Percentiles rank a stretch among this genome's conserved stretches.
These are phyloP conservation scores for Esox niger DNA, from an alignment of 2,113 vertebrate species.

Conservation along the genomic window DNA sequence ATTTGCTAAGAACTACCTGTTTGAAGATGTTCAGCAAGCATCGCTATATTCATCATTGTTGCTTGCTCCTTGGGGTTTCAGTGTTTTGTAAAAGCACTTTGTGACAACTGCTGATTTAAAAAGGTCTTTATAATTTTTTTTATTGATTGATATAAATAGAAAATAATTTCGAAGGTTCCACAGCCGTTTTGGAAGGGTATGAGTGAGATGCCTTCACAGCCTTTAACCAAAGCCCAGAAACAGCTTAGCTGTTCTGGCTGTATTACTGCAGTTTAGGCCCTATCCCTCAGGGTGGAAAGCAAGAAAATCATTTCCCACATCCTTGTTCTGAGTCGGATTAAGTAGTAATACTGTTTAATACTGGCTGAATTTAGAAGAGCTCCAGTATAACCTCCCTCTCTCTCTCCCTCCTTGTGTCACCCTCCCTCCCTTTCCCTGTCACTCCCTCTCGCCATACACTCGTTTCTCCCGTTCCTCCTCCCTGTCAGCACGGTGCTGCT, in stretches of 20 bases:
- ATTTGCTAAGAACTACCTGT: no score
- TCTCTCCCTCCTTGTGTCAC: constrained; percentile 13
- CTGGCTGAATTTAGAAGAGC: not conserved
- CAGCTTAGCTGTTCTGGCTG: not conserved
- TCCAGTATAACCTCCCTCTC: no score
- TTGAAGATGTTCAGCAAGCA: no score
- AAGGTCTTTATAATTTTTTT: no score
- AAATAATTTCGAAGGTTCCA: not conserved
- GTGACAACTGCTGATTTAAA: no score
- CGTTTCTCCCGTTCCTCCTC: constrained; percentile 24
- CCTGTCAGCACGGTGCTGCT: constrained; percentile 79
- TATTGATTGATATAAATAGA: no score
- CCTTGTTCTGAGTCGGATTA: constrained; percentile 6
- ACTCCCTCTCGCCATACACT: not conserved
- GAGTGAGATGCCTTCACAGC: not conserved
- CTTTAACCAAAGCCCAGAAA: not conserved
- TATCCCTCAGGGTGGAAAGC: not conserved
- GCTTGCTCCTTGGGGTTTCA: no score
- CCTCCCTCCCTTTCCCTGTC: constrained; percentile 7
- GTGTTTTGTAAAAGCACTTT: no score
- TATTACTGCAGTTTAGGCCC: not conserved
- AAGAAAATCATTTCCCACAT: not conserved
- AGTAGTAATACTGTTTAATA: constrained; percentile 6
- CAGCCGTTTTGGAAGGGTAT: not conserved
- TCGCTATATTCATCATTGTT: no score